phyloP scores from a whole-genome alignment of 2,797 vertebrate genomes.

The Glyptemys insculpta region DNA sequence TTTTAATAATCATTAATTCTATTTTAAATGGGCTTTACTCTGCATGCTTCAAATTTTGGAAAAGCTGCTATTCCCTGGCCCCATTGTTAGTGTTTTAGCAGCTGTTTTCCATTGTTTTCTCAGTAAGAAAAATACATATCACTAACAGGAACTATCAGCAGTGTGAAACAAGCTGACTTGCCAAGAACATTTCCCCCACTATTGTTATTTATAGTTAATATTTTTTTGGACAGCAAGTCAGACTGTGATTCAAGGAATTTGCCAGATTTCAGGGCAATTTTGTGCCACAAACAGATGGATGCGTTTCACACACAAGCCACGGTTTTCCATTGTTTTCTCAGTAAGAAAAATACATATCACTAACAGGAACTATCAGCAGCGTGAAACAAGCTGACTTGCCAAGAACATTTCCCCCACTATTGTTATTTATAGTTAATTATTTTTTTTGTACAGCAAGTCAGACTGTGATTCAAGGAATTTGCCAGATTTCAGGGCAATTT shows the following conservation, averaged over 20 bases:
- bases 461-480: neutral
- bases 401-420: constrained; percentile 72
- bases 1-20: constrained; percentile 68
- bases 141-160: constrained; percentile 67
- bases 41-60: constrained; percentile 48
- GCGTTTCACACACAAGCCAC: neutral
- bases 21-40: constrained; percentile 48
- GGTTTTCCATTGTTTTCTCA: constrained; percentile 68
- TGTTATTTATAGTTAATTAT: constrained; percentile 52
- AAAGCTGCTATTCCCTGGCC: constrained; percentile 49
- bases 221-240: neutral
- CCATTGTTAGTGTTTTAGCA: constrained; percentile 62
- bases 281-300: neutral
- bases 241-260: neutral
- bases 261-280: neutral
- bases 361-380: constrained; percentile 67
- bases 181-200: constrained; percentile 72
- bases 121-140: constrained; percentile 56
- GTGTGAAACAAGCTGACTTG: constrained; percentile 63
- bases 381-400: constrained; percentile 65
- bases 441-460: neutral
- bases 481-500: neutral
- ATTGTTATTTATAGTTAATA: constrained; percentile 53
- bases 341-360: constrained; percentile 59
- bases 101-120: constrained; percentile 72